Conservation (phyloP, 2,888 invertebrate species). For the Nymphalis urticae region DNA sequence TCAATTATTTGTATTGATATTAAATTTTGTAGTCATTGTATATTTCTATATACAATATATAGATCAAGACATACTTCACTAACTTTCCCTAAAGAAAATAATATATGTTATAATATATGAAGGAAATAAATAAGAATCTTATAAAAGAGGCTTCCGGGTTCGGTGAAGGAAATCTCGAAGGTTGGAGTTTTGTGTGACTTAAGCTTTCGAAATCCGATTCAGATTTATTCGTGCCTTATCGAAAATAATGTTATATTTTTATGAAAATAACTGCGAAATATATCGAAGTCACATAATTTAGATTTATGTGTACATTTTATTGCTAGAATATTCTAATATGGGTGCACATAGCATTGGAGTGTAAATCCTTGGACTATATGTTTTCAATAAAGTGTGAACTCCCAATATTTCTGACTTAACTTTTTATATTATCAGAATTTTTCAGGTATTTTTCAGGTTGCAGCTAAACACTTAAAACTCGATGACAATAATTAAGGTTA, state of each 20-base stretch:
- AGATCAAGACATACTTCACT: neutral
- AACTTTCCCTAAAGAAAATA: neutral
- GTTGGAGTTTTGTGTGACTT: constrained; percentile 2
- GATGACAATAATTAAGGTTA: neutral
- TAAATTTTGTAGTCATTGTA: no score
- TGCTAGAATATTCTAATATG: neutral
- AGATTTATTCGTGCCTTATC: neutral
- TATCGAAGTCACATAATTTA: no score
- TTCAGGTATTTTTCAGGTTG: constrained; percentile 42
- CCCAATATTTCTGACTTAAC: neutral
- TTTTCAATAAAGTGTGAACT: neutral
- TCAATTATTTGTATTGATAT: no score
- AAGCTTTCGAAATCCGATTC: neutral
- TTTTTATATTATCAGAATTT: neutral
- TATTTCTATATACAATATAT: neutral
- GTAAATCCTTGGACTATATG: neutral
- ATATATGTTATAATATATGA: constrained; percentile 4
- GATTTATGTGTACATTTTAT: neutral
- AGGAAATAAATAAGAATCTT: constrained; percentile 13
- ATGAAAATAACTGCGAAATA: neutral
- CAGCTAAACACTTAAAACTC: neutral
- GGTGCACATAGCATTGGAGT: neutral
- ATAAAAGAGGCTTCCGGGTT: constrained; percentile 13
- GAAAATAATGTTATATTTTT: constrained; percentile 1
- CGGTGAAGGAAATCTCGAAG: constrained; percentile 11